phyloP scores from a whole-genome alignment of 2,113 vertebrate genomes.

The Cavia porcellus region DNA sequence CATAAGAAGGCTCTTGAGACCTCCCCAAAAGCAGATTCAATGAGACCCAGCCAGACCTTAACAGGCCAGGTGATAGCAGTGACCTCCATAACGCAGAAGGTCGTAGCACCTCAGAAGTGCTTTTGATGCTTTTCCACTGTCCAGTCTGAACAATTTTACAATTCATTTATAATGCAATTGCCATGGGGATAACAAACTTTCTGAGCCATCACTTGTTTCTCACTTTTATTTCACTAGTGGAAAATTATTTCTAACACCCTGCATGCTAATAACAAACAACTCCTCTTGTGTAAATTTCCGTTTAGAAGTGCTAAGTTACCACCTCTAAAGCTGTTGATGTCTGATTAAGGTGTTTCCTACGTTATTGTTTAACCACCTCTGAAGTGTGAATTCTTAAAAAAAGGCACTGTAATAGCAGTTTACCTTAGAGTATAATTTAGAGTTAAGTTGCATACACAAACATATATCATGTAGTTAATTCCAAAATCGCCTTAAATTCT shows the following conservation, averaged over 20 bases:
- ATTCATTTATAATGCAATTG: neutral
- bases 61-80: fast-evolving
- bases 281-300: conserved; percentile 48
- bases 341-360: conserved; percentile 18
- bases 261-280: conserved; percentile 67
- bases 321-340: conserved; percentile 51
- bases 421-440: conserved; percentile 58
- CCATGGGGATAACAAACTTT: neutral
- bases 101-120: neutral
- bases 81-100: neutral
- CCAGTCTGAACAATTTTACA: neutral
- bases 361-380: conserved; percentile 30
- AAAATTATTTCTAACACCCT: conserved; percentile 65
- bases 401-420: conserved; percentile 5
- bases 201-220: neutral
- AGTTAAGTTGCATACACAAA: conserved; percentile 59
- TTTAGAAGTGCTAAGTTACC: conserved; percentile 63
- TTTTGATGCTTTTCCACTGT: neutral
- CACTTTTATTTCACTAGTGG: conserved; percentile 42
- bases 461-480: neutral
- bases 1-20: neutral
- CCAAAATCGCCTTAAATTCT: conserved; percentile 21
- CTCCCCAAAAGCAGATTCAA: neutral
- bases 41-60: neutral
- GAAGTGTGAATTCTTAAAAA: conserved; percentile 67